Conservation (phyloP, 2,113 vertebrate species). For the Nerophis lumbriciformis region DNA sequence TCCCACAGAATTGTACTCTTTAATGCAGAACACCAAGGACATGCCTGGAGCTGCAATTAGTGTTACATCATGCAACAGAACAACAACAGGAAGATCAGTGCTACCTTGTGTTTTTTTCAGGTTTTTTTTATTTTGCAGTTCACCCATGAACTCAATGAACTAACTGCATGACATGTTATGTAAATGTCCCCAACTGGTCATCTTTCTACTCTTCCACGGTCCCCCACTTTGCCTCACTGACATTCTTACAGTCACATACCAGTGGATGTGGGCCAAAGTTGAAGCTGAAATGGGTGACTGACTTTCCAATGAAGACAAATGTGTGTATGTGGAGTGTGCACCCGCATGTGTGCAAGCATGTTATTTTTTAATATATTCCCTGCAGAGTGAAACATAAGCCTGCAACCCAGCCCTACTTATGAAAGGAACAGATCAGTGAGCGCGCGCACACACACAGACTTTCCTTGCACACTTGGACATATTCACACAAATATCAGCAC, state of each 20-base stretch:
- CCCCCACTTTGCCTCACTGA: slow-evolving; percentile 27
- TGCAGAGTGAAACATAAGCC: slow-evolving; percentile 41
- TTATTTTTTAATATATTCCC: slow-evolving; percentile 9
- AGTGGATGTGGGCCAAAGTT: slow-evolving; percentile 59
- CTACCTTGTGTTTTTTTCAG: slow-evolving; percentile 36
- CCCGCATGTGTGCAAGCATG: slow-evolving; percentile 2
- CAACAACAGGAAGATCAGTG: slow-evolving; percentile 23
- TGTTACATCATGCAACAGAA: slow-evolving; percentile 41
- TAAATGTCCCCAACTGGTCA: slow-evolving; percentile 41
- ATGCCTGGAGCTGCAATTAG: slow-evolving; percentile 37
- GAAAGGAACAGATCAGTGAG: slow-evolving; percentile 21
- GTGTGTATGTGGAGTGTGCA: slow-evolving; percentile 13
- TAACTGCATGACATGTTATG: slow-evolving; percentile 43
- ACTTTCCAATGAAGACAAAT: slow-evolving; percentile 44
- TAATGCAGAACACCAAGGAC: slow-evolving; percentile 27
- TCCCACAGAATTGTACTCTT: slow-evolving; percentile 11
- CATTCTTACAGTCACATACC: slow-evolving; percentile 50
- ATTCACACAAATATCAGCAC: slow-evolving; percentile 5
- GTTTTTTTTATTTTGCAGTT: slow-evolving; percentile 20
- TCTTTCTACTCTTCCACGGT: slow-evolving; percentile 27
- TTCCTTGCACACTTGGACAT: slow-evolving; percentile 10
- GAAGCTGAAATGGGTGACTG: slow-evolving; percentile 54
- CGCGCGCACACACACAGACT: background rate
- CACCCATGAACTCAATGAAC: slow-evolving; percentile 55
- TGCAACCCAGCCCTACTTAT: slow-evolving; percentile 21